Conservation (phyloP, 2,888 invertebrate genomes). For the Theodoxus fluviatilis region DNA sequence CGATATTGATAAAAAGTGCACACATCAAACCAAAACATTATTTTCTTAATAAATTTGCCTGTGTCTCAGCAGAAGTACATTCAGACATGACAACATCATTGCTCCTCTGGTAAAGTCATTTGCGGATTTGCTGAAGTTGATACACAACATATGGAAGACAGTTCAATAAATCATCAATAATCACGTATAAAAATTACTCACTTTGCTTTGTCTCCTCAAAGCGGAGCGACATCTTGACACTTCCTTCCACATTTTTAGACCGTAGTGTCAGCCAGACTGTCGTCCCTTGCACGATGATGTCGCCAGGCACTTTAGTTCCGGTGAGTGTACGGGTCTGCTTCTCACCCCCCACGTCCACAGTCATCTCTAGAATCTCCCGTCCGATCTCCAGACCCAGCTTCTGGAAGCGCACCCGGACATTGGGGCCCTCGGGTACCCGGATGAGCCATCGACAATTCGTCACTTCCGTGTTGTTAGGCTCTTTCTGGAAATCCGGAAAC, state of each 20-base stretch:
- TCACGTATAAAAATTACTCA: too few species aligned
- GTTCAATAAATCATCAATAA: too few species aligned
- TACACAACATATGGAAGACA: too few species aligned
- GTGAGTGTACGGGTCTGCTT: conserved; percentile 20
- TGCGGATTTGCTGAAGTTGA: too few species aligned
- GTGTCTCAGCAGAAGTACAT: too few species aligned
- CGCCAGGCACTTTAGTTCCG: conserved; percentile 28
- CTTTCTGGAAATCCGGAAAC: conserved; percentile 2
- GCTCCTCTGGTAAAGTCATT: too few species aligned
- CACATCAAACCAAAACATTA: too few species aligned
- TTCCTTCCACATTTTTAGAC: conserved; percentile 15
- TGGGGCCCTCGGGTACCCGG: conserved; percentile 21
- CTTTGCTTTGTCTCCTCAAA: conserved; percentile 27
- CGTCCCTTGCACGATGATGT: conserved; percentile 22
- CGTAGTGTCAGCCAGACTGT: conserved; percentile 23
- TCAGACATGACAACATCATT: too few species aligned
- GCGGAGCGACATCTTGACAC: conserved; percentile 22
- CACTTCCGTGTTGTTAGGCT: conserved; percentile 6
- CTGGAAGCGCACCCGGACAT: conserved; percentile 21
- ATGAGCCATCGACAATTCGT: conserved; percentile 24
- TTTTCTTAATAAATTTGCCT: too few species aligned
- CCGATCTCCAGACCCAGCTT: conserved; percentile 24
- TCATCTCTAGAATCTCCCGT: conserved; percentile 25
- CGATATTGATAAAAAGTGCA: too few species aligned
- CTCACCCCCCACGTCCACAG: conserved; percentile 24